Conservation (phyloP, 1,140 invertebrate genomes). For the Heliothis subflexa region DNA sequence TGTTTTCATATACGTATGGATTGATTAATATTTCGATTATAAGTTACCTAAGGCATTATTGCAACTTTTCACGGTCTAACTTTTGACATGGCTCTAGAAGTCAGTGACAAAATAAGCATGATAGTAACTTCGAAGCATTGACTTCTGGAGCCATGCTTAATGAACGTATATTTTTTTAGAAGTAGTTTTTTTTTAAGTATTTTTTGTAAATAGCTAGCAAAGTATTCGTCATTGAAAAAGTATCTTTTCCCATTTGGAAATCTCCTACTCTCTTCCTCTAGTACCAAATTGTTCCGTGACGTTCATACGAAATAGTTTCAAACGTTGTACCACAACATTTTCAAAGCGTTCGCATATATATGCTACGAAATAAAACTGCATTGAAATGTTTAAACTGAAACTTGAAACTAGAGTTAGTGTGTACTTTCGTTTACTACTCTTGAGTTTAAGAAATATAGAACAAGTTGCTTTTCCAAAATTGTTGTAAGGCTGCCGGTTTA, state of each 20-base stretch:
- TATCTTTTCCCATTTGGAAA: background rate
- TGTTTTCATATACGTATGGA: too few species aligned
- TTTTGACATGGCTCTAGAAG: too few species aligned
- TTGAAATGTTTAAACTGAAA: constrained; percentile 44
- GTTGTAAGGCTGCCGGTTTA: background rate
- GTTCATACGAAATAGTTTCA: background rate
- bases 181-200: too few species aligned
- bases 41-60: too few species aligned
- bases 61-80: too few species aligned
- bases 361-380: constrained; percentile 33
- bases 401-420: constrained; percentile 3
- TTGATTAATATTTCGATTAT: too few species aligned
- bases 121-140: too few species aligned
- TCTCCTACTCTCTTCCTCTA: background rate
- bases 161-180: too few species aligned
- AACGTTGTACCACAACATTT: background rate
- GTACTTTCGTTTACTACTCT: constrained; percentile 33
- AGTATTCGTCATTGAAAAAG: too few species aligned
- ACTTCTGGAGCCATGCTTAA: too few species aligned
- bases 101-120: too few species aligned
- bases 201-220: too few species aligned
- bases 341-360: constrained; percentile 14
- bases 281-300: constrained; percentile 5
- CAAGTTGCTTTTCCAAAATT: constrained; percentile 9
- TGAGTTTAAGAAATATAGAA: constrained; percentile 30